Base-by-base conservation (phyloP, 2,113 vertebrate genomes). In the Dolichallabes microphthalmus region DNA sequence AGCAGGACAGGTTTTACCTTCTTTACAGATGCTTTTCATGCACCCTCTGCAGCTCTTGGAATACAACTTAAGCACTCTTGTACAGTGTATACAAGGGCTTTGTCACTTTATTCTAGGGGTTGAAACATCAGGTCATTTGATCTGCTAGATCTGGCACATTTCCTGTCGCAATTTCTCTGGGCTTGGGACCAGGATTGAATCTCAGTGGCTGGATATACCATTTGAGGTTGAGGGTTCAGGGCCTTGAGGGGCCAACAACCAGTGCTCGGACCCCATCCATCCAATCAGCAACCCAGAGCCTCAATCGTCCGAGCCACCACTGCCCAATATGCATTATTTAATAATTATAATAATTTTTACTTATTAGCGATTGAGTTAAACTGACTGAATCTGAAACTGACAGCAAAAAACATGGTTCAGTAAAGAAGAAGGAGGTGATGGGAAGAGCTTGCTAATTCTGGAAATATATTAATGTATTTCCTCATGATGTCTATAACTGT, bases 381-480 rank as follows among this genome's bases (percentile, higher is more conserved):
- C 1, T 11, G 61, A 63, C 11, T 3, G 5, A 6, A 35, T 35
- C 32, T 35, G 32, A 35, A 35, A 35, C 32, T 35, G 32, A 35
- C 32, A 12, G 60, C 22, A 12, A 1, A 64, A 14, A 13, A 13
- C 64, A 66, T 32, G 5, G 64, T 32, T 14, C 15, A 17, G 64
- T 32, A n/a, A 2, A 53, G 39, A 66, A 45, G 61, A 32, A 35
- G 52, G 64, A 32, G 63, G 32, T 87, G 84, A 86, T 81, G 87
- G 80, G 81, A 88, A 35, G 83, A 17, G 86, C 88, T 89, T 91
- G 90, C 90, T 88, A 89, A 83, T 90, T 91, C 53, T 81, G 55
- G 84, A 89, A 89, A 88, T 82, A 85, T 92, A 92, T 88, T 11
- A 58, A 27, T 50, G 87, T 91, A 91, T 91, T 92, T 14, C n/a